Evolutionary conservation across 2,888 invertebrate genomes (phyloP), one percentile per base, ranked within the genome.

Genomic region (Lymantria dispar): DNA sequence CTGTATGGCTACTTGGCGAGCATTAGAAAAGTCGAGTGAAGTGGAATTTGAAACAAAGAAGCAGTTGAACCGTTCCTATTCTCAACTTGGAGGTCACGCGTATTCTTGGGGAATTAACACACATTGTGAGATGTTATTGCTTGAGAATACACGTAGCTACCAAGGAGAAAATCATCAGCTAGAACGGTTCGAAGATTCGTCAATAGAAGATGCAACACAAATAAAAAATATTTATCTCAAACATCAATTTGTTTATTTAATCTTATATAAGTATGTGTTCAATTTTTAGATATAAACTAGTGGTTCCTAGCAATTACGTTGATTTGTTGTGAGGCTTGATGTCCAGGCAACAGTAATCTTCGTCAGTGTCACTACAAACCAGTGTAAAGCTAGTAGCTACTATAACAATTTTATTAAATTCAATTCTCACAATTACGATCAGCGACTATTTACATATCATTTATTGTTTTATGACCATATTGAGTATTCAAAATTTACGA

Each of bases 81-180:
- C 48, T 58, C 72, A 70, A 94, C 95, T 95, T 94, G 95, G 94
- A 95, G 97, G 96, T 96, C 96, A 97, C 97, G 97, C 94, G 98
- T 98, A 98, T 98, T 97, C 97, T 98, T 97, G 96, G 97, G 97
- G 96, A 96, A 97, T 96, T 97, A 97, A 97, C 97, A 97, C 97
- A 96, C 94, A 94, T 94, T 94, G 90, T 86, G 94, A 95, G 96
- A 94, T 97, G 98, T 98, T 98, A 98, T 98, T 98, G 98, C 98
- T 98, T 98, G 97, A 98, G 98, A 98, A 98, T 98, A 98, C 98
- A 98, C 98, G 98, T 98, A 97, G 97, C 96, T 96, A 95, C 95
- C 95, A 94, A 95, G 95, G 93, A 78, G 74, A 77, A 74, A 78
- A 48, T 74, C 91, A 72, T 76, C 91, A 40, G 14, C 8, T 42